Base-by-base conservation (phyloP, 1,140 invertebrate species). In the Anastrepha obliqua region DNA sequence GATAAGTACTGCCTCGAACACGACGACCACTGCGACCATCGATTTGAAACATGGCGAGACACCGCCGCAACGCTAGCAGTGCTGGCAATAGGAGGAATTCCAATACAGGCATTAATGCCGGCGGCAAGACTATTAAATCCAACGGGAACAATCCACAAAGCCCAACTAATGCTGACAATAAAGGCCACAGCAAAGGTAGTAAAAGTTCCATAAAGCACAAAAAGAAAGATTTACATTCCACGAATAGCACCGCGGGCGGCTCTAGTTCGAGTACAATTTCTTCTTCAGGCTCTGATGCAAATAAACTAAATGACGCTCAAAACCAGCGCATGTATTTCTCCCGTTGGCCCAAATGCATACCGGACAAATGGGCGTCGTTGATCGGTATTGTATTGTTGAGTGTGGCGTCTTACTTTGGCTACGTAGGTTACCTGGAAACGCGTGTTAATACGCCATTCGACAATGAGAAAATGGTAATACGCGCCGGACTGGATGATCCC, bases 391-490 rank as follows among this genome's bases (percentile, higher is more conserved):
- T 91, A 4, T 93, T 90, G 59, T 85, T 97, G 87, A 92, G 93
- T 7, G 93, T 97, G 86, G 96, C 97, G 29, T 94, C 95, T 5
- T 96, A 96, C 92, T 96, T 97, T 89, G 96, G 96, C 62, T 97
- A 97, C 89, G 94, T 96, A 90, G 97, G 97, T 11, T 97, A 98
- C 91, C 93, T 98, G 59, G 97, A 98, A 93, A 98, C 97, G 1
- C 94, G 97, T 88, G 97, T 99, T 0, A 98, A 97, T 91, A 98
- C 97, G 3, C 98, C 97, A 0, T 96, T 97, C 87, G 95, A 97
- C 91, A 91, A 92, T 87, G 91, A 92, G 58, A 93, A 93, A 86
- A 95, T 97, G 85, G 96, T 98, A 2, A 90, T 94, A 67, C 94
- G 95, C 88, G 94, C 95, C 74, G 96, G 97, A 0, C 91, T 97